Percentiles rank a stretch among this genome's conserved stretches.
Conservation (phyloP, 2,797 vertebrate genomes). For the Myotis myotis region DNA sequence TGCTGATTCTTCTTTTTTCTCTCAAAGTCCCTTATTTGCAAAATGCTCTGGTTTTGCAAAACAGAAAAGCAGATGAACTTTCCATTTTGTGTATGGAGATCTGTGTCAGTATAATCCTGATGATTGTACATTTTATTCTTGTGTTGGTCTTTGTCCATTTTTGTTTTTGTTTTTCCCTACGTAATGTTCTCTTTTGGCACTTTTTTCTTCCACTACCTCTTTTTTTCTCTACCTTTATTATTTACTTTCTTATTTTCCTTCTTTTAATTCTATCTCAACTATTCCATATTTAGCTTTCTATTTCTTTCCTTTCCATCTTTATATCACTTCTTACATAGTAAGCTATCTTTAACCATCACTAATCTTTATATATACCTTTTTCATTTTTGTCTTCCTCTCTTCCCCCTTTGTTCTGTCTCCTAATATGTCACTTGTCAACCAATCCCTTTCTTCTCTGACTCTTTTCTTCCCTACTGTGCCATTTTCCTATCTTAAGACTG, state of each 20-base stretch:
- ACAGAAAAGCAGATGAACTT: constrained; percentile 45
- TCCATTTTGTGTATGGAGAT: constrained; percentile 30
- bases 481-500: not conserved
- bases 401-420: not conserved
- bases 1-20: constrained; percentile 26
- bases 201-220: constrained; percentile 4
- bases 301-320: not conserved
- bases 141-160: not conserved
- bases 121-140: not conserved
- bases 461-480: not conserved
- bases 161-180: not conserved
- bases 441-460: not conserved
- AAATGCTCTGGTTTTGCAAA: constrained; percentile 44
- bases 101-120: not conserved
- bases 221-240: not conserved
- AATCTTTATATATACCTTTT: not conserved
- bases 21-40: constrained; percentile 38
- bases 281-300: constrained; percentile 1
- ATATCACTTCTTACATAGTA: not conserved
- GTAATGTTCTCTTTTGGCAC: not conserved
- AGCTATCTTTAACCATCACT: not conserved
- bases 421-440: not conserved
- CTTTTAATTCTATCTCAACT: not conserved
- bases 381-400: not conserved
- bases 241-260: constrained; percentile 5